Base-by-base conservation (phyloP, 2,888 invertebrate species). In the Pogonocherus hispidulus region DNA sequence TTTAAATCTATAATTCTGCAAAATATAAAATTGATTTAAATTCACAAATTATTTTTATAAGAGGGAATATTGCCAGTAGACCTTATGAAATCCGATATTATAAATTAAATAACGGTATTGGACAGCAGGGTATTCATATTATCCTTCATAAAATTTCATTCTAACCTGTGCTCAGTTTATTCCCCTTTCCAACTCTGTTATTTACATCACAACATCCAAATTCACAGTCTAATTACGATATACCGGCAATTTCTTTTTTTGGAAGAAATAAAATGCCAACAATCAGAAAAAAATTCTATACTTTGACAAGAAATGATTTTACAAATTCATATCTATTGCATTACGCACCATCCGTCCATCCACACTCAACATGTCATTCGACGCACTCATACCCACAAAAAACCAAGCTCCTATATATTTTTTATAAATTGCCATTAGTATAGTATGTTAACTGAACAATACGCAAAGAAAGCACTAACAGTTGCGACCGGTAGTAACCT, bases 301-400 rank as follows among this genome's bases (percentile, higher is more conserved):
- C 84, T 87, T 84, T 84, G 86, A 86, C 86, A 86, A 87, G 85
- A 87, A 87, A 86, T 86, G 86, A 86, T 87, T 76, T 87, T 87
- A 87, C 87, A 88, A 87, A 87, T 87, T 84, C 87, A 86, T 73
- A 57, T 73, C 85, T 87, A 84, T 86, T 85, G 85, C 85, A 71
- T 60, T 67, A 51, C 41, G 62, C 67, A 84, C 85, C 85, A 80
- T 79, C 74, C 78, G 79, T 75, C 73, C 80, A 74, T 71, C 77
- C 54, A 52, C 67, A 65, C 41, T 44, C 69, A 65, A 54, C 77
- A 73, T 79, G 77, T 79, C 64, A 64, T 68, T 59, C 41, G 57
- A 22, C 32, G 78, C 46, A 59, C 16, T 47, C 59, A 35, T 47
- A 59, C 59, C 79, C 84, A 85, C 84, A 85, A 82, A 84, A 85